These are phyloP conservation scores for Oryzias melastigma DNA, from an alignment of 2,113 vertebrate genomes.

Conservation along the genomic window DNA sequence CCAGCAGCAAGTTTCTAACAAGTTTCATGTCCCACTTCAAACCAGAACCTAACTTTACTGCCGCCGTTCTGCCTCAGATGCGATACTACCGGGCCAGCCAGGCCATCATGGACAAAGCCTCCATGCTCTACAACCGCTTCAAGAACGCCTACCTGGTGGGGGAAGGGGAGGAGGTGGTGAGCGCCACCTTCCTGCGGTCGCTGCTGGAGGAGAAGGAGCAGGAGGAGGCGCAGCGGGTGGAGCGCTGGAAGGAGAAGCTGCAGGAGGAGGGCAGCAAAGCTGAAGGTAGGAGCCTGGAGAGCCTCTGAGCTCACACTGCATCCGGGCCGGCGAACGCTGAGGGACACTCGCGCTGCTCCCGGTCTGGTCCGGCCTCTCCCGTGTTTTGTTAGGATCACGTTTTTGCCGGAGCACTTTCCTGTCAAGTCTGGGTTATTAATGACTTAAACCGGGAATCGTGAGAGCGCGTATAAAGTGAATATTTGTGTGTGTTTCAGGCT, in stretches of 20 bases:
- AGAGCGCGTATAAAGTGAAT: no score
- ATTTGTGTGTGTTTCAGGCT: no score
- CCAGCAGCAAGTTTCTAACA: background rate
- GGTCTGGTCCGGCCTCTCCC: no score
- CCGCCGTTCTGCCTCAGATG: slow-evolving; percentile 81
- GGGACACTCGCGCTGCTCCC: no score
- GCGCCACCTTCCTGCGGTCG: slow-evolving; percentile 86
- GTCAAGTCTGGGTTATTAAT: no score
- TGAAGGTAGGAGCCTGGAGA: background rate
- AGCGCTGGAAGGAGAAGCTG: slow-evolving; percentile 13
- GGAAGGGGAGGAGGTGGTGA: slow-evolving; percentile 90
- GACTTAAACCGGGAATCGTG: no score
- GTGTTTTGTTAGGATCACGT: no score
- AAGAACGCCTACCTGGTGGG: slow-evolving; percentile 93
- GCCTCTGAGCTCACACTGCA: no score
- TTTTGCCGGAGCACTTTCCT: no score
- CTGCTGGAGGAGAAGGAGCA: slow-evolving; percentile 89
- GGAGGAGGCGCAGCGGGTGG: slow-evolving; percentile 79
- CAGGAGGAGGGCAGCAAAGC: slow-evolving; percentile 5
- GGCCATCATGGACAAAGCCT: slow-evolving; percentile 93
- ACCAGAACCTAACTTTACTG: no score
- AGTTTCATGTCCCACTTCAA: no score
- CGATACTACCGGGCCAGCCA: slow-evolving; percentile 88
- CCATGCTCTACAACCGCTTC: slow-evolving; percentile 96
- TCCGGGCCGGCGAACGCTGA: no score